These are phyloP conservation scores for Drosophila ogumai DNA, from an alignment of 1,140 invertebrate species.

Conservation along the genomic window DNA sequence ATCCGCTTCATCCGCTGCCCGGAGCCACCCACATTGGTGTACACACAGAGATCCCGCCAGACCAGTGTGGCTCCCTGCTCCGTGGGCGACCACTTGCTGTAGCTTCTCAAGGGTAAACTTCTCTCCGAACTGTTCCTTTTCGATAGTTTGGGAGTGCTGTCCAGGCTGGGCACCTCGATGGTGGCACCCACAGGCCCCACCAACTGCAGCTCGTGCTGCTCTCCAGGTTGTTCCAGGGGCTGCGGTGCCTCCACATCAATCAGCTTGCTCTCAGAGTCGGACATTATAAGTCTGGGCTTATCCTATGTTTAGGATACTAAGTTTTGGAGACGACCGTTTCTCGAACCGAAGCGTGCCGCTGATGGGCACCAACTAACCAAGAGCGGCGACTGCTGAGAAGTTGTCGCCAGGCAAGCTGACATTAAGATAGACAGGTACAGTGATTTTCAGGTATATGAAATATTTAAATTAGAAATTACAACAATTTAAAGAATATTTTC, in stretches of 20 bases:
- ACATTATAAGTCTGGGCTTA: constrained; percentile 47
- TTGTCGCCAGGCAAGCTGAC: constrained; percentile 36
- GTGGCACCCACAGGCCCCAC: constrained; percentile 30
- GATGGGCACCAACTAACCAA: constrained; percentile 61
- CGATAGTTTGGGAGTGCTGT: constrained; percentile 67
- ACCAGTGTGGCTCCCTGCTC: constrained; percentile 89
- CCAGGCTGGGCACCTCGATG: constrained; percentile 60
- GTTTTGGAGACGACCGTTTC: constrained; percentile 4
- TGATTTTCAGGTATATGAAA: not conserved
- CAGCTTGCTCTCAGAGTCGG: constrained; percentile 58
- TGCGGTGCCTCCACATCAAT: constrained; percentile 26
- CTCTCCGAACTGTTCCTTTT: constrained; percentile 78
- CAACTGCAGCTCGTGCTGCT: constrained; percentile 63
- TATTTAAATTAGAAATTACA: not conserved
- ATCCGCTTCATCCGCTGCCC: constrained; percentile 87
- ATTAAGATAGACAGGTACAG: constrained; percentile 37
- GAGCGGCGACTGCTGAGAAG: constrained; percentile 20
- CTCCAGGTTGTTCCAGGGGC: constrained; percentile 46
- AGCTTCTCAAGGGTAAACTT: constrained; percentile 82
- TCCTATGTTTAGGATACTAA: constrained; percentile 6
- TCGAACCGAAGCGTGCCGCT: constrained; percentile 48
- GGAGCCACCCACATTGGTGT: constrained; percentile 86
- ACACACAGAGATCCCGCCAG: constrained; percentile 91
- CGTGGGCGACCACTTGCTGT: constrained; percentile 86
- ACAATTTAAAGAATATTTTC: rapidly evolving